Base-by-base conservation (phyloP, 2,113 vertebrate genomes). In the Muntiacus muntjak region DNA sequence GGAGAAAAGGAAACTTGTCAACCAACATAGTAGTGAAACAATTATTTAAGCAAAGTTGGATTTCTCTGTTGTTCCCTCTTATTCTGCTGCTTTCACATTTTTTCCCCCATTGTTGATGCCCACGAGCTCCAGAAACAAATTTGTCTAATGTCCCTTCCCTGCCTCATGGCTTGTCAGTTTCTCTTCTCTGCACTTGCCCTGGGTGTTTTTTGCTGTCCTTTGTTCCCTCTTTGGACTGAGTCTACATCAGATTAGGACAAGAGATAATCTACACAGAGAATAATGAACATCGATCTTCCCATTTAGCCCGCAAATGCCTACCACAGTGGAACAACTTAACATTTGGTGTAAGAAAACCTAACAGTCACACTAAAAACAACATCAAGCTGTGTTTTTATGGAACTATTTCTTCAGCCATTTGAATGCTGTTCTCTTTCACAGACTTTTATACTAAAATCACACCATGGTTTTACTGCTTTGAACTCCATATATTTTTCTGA, bases 271-370 rank as follows among this genome's bases (percentile, higher is more conserved):
- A 74, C 60, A 83, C 54, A 87, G 54, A 83, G 13, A 11, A 81
- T 96, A 94, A 95, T 88, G 45, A 98, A 58, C 74, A 95, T 64
- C 87, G 50, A 95, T 97, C 67, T 94, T 92, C 64, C 26, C 87
- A 2, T 90, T 97, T 85, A 90, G 83, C 8, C 33, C 43, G 14
- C 4, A 64, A 93, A 91, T n/a, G 58, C 17, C 58, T 94, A 62
- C 21, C 52, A 21, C 30, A 71, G 11, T 52, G 47, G 25, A 84
- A 83, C 36, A n/a, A 92, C 30, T 90, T 92, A 94, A 93, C 71
- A 94, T 64, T 58, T 26, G 89, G 57, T 62, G 15, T 84, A 58
- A 95, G 43, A 79, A 97, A 91, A 71, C 71, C n/a, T 67, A 78
- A 85, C 43, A 19, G 50, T 33, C 47, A 87, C 47, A 94, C 2